Evolutionary conservation across 2,888 invertebrate genomes (phyloP), one percentile per base, ranked within the genome.

Genomic region (Diplolepis rosae): DNA sequence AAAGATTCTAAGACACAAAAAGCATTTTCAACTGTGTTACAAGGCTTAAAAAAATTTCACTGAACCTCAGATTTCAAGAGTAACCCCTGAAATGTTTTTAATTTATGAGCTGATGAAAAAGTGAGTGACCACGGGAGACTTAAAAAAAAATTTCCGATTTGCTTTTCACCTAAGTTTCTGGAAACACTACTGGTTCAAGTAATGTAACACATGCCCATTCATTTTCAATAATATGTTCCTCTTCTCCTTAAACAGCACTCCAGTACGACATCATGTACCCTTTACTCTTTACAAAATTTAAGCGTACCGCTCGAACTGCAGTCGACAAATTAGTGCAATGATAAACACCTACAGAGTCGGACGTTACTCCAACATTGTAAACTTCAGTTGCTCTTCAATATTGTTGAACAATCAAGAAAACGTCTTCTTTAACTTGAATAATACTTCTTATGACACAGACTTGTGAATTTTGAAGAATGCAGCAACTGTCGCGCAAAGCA

Each of bases 251-350:
- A 1, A 6, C 13, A n/a, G 15, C 27, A 6, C 32, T 67, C 67
- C 51, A 67, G 27, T 67, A 15, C 4, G 67, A 51, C 67, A 67
- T 67, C 15, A 15, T 30, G 51, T 67, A 67, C 4, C n/a, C 13
- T 67, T 67, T 67, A n/a, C 30, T 4, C n/a, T 67, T 30, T 5
- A 67, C 50, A 24, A 4, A 1, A 18, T 11, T 18, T 5, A 50
- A 18, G 9, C 9, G 6, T 18, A 50, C 22, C 5, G 22, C 11
- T 24, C 9, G 2, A 18, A 50, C 15, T 4, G 6, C 2, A 18
- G 4, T 15, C 22, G 15, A 3, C 9, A 50, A 24, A 50, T 50
- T 24, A 18, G 7, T 1, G 22, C 24, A 50, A 22, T 18, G 15
- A 22, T 50, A 24, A 18, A 50, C 45, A 4, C 15, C 45, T 13